Evolutionary conservation across 2,797 vertebrate species (phyloP), one percentile per base, ranked within the genome.

Genomic region (Apogon hyalosoma): DNA sequence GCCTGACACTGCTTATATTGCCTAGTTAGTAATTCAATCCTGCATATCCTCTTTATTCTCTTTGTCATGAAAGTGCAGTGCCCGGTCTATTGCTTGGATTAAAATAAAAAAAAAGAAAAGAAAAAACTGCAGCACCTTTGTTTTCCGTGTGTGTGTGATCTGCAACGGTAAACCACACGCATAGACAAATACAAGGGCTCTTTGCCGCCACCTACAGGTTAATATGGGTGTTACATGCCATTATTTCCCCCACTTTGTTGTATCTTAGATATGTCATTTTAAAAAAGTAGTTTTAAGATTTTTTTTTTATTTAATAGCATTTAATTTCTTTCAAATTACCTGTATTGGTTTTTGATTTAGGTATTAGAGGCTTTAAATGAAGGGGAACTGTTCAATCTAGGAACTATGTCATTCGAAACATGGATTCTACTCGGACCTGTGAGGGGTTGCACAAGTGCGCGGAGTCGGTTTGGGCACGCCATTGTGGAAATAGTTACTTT

Each of bases 401-500:
- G 88, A 90, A 85, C 76, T 10, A 48, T 65, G 5, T 50, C 14
- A 0, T 1, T 19, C 1, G 7, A 11, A 1, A 6, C 19, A 11
- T 21, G 28, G 19, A 53, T 73, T 81, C 76, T 5, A 42, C 33
- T 57, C 89, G 92, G 88, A 77, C 11, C 2, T 43, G 1, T 80
- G 3, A 82, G 28, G 16, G 0, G 69, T 71, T 82, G 80, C 78
- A 74, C 84, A 43, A 0, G 47, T 47, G 40, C 60, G 39, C 43
- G 45, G 64, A 64, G 45, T 82, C 56, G 31, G 33, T 64, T 51
- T 83, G 59, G 39, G 73, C 89, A 91, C 91, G 92, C 91, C 87
- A 89, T 94, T 93, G 90, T 92, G 70, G 85, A 36, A 70, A 83
- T 62, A 84, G 80, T 87, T 79, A 70, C 61, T 80, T 42, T 65